A percentile compares a stretch with the other conserved stretches of the same genome.
Evolutionary conservation across 2,888 invertebrate genomes (phyloP).

Genomic region (Drosophila phalerata): DNA sequence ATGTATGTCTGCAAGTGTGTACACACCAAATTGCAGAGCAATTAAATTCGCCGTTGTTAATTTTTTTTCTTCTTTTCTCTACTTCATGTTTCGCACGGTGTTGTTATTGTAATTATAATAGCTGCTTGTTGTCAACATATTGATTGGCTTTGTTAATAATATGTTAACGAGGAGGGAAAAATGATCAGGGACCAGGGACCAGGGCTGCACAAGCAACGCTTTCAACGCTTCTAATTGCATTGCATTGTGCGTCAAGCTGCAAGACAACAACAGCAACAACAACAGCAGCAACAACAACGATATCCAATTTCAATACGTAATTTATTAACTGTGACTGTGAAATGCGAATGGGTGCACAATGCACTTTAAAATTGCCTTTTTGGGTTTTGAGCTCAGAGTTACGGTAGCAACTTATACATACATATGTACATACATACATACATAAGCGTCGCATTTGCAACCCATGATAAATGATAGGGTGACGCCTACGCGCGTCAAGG

Average conservation of each 20-base stretch:
- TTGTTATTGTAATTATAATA: conserved; percentile 61
- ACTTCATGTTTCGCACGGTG: conserved; percentile 14
- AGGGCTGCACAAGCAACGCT: conserved; percentile 21
- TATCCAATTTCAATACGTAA: conserved; percentile 71
- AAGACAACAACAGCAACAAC: background rate
- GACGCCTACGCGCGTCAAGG: conserved; percentile 75
- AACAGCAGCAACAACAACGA: conserved; percentile 22
- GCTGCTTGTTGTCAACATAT: conserved; percentile 69
- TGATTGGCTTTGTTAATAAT: conserved; percentile 57
- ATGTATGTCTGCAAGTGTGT: conserved; percentile 1
- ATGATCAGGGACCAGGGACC: conserved; percentile 14
- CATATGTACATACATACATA: no score
- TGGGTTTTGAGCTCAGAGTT: conserved; percentile 21
- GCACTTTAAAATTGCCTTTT: conserved; percentile 60
- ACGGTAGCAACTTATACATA: conserved; percentile 38
- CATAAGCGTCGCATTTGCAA: conserved; percentile 41
- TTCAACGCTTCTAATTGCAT: conserved; percentile 62
- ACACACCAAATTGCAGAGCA: conserved; percentile 36
- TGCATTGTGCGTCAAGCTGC: conserved; percentile 59
- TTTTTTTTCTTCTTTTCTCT: background rate
- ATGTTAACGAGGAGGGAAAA: conserved; percentile 39
- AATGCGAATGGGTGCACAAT: conserved; percentile 43
- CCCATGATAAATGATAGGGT: conserved; percentile 73
- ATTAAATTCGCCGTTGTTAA: conserved; percentile 31
- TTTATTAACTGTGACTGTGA: conserved; percentile 66